These are phyloP conservation scores for Numenius arquata DNA, from an alignment of 2,113 vertebrate genomes.

Conservation along the genomic window DNA sequence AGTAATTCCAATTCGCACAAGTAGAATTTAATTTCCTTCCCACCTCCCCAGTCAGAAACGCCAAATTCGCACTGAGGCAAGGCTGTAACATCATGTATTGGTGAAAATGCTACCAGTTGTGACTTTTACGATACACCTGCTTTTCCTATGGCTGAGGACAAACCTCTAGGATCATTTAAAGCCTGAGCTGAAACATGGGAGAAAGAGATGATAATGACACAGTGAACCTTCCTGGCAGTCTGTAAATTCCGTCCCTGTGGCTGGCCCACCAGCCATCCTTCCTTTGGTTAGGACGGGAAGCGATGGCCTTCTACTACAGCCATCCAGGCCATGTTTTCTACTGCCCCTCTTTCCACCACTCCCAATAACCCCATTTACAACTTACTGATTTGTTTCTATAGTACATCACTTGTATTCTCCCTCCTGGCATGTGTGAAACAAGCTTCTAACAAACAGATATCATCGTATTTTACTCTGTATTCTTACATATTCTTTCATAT, in stretches of 20 bases:
- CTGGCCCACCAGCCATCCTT: accelerated
- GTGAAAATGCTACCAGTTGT: background rate
- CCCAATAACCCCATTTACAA: background rate
- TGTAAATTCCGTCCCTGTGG: background rate
- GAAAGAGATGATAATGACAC: background rate
- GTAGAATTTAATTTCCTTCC: background rate
- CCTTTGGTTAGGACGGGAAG: background rate
- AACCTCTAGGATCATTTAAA: background rate
- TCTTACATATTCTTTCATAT: background rate
- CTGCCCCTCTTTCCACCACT: background rate
- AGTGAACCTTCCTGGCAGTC: background rate
- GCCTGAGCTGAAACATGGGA: background rate
- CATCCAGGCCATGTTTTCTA: background rate
- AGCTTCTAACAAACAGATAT: background rate
- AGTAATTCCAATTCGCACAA: background rate
- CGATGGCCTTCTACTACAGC: background rate
- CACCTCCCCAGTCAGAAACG: background rate
- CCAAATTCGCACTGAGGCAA: background rate
- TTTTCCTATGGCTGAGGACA: background rate
- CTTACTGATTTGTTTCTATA: background rate
- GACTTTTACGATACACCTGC: background rate
- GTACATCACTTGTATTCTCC: background rate
- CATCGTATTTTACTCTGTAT: background rate
- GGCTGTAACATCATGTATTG: background rate
- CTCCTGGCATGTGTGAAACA: background rate